A percentile compares a stretch with the other conserved stretches of the same genome.
These are phyloP conservation scores for Pseudorectes ferrugineus DNA, from an alignment of 2,113 vertebrate genomes.

Conservation along the genomic window DNA sequence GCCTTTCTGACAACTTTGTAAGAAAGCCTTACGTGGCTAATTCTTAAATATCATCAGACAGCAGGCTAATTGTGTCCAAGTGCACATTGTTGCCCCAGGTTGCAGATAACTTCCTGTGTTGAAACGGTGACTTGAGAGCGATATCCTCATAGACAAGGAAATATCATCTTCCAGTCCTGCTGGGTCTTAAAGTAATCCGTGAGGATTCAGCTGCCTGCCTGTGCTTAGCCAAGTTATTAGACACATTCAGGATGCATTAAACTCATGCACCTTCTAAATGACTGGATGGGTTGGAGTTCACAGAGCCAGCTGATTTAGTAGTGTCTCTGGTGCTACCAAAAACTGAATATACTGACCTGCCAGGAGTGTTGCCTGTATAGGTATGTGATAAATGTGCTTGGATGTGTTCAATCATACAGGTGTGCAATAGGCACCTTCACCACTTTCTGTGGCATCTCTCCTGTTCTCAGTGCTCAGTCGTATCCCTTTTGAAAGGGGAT, in stretches of 20 bases:
- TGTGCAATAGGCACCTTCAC: not conserved
- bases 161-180: slow-evolving; percentile 59
- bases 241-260: not conserved
- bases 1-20: slow-evolving; percentile 14
- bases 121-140: slow-evolving; percentile 6
- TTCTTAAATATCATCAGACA: slow-evolving; percentile 65
- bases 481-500: not conserved
- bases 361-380: not conserved
- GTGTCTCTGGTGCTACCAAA: not conserved
- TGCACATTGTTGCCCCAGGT: slow-evolving; percentile 27
- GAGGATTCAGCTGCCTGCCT: slow-evolving; percentile 18
- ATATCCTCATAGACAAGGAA: slow-evolving; percentile 54
- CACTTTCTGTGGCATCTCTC: not conserved
- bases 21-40: not conserved
- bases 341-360: not conserved
- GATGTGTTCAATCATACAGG: not conserved
- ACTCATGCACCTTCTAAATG: not conserved
- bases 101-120: slow-evolving; percentile 60
- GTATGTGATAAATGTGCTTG: not conserved
- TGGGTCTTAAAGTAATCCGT: slow-evolving; percentile 3
- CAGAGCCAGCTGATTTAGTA: not conserved
- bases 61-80: slow-evolving; percentile 50
- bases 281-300: not conserved
- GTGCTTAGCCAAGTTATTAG: slow-evolving; percentile 12
- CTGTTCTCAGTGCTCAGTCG: not conserved